Conservation (phyloP, 2,888 invertebrate genomes). For the Parelbella ahira region DNA sequence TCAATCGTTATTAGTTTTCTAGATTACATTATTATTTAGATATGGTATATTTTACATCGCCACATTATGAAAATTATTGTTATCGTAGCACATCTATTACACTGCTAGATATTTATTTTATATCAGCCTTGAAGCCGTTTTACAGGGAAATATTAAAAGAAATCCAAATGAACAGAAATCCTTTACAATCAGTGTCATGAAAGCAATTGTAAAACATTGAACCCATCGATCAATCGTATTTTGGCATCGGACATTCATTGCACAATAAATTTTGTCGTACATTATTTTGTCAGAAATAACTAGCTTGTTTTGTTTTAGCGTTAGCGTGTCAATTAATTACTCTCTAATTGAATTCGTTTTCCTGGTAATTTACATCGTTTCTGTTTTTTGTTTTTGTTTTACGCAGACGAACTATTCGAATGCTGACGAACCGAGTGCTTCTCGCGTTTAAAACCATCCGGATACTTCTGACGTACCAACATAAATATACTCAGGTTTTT, state of each 20-base stretch:
- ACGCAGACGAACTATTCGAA: conserved; percentile 70
- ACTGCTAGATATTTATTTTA: no score
- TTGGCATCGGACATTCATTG: conserved; percentile 5
- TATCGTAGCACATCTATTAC: no score
- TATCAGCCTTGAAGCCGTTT: no score
- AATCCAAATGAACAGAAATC: no score
- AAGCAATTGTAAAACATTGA: conserved; percentile 5
- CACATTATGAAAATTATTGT: no score
- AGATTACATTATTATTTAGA: no score
- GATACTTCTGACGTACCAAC: conserved; percentile 47
- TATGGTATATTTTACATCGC: no score
- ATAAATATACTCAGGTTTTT: conserved; percentile 50
- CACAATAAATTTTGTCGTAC: conserved; percentile 9
- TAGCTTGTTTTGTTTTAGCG: background rate
- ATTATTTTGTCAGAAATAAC: conserved; percentile 11
- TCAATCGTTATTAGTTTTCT: no score
- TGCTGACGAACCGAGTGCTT: conserved; percentile 55
- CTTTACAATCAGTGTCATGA: background rate
- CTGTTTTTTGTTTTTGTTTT: conserved; percentile 51
- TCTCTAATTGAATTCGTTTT: background rate
- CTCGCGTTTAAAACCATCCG: conserved; percentile 47
- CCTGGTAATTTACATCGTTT: conserved; percentile 28
- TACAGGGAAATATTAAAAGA: no score
- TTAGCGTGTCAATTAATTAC: background rate
- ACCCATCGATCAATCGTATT: conserved; percentile 14